Evolutionary conservation across 2,797 vertebrate species (phyloP).

Genomic region (Silurus aristotelis): DNA sequence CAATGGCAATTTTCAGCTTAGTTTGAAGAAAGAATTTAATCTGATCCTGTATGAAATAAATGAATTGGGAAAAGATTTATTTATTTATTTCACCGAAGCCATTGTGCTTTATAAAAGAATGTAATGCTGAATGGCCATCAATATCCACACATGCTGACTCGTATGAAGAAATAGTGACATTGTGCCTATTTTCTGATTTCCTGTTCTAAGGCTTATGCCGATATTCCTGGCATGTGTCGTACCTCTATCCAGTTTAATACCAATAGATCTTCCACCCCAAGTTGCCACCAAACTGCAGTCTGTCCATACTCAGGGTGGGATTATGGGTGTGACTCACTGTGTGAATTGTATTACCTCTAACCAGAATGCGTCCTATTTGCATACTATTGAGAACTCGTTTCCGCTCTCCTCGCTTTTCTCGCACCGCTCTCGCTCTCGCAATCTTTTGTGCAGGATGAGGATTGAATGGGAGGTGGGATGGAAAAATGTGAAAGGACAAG

Average conservation of each 20-base stretch:
- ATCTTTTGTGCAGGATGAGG: background rate
- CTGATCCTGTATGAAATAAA: background rate
- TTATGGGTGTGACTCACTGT: too few species aligned
- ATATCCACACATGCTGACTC: background rate
- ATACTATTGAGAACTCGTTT: background rate
- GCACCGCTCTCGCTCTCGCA: background rate
- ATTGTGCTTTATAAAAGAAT: background rate
- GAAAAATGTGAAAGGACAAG: background rate
- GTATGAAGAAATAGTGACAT: background rate
- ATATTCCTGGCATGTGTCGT: background rate
- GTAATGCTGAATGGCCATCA: background rate
- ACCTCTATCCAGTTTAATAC: background rate
- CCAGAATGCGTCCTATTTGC: background rate
- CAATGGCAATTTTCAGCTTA: background rate
- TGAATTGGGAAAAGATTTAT: background rate
- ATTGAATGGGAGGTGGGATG: slow-evolving; percentile 9
- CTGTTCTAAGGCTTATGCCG: background rate
- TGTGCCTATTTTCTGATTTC: background rate
- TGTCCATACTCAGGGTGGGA: background rate
- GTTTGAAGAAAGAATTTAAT: background rate
- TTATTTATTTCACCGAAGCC: background rate
- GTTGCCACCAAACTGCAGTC: background rate
- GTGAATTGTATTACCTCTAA: too few species aligned
- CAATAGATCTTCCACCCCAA: background rate
- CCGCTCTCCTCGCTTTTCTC: background rate